Evolutionary conservation across 1,140 invertebrate species (phyloP), one percentile per base, ranked within the genome.

Genomic region (Drosophila punjabiensis): DNA sequence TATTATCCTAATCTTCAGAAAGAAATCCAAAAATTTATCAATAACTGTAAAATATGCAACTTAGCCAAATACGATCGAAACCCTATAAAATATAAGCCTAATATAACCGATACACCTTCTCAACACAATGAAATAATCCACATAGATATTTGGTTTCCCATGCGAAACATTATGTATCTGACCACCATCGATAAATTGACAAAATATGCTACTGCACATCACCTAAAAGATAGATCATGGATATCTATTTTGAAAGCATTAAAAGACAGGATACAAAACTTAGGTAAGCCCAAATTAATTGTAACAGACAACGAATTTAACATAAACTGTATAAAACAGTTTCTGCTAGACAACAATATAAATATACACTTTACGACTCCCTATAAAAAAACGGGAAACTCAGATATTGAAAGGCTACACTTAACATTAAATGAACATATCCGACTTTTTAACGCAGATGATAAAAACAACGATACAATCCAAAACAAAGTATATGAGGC

Each of bases 1-100:
- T 61, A 61, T 5, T 61, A 61, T 33, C 59, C 41, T 10, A 61
- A 61, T n/a, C n/a, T n/a, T n/a, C n/a, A n/a, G n/a, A n/a, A n/a
- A n/a, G n/a, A n/a, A n/a, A n/a, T n/a, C n/a, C 56, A 59, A 14
- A 59, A 59, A 61, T 61, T 47, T 14, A 18, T 61, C 8, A 61
- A 61, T 47, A 47, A 47, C n/a, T 61, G 59, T 47, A 18, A 47
- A 47, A 33, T 61, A 18, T 61, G 41, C 16, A 47, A 47, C 30
- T 61, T 61, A 5, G 59, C 30, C 18, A 47, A 61, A 14, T 47
- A 33, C 24, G 59, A 47, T 33, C 13, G 59, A 59, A 59, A 41
- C 43, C 43, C 18, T 8, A 18, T 43, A 43, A 43, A 43, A 43
- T 43, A 43, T 43, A 43, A 43, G 41, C n/a, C 18, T 18, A 43